phyloP scores from a whole-genome alignment of 2,888 invertebrate genomes.

The Cylloceria caligata region DNA sequence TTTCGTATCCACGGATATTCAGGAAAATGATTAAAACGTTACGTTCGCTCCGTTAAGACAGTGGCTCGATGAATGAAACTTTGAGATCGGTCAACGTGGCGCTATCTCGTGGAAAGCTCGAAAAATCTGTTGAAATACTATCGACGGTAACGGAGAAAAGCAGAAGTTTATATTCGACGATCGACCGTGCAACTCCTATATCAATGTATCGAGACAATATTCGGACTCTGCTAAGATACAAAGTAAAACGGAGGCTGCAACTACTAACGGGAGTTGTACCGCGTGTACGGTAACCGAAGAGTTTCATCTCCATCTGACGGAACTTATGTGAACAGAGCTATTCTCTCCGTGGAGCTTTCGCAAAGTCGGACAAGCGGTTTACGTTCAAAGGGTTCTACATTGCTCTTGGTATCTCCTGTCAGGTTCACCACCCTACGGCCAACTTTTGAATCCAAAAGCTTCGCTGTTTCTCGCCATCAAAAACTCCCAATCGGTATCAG shows the following conservation, averaged over 20 bases:
- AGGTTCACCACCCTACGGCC: constrained; percentile 52
- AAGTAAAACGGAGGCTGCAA: not conserved
- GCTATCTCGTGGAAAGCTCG: constrained; percentile 60
- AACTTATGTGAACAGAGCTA: constrained; percentile 40
- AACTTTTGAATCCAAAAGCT: constrained; percentile 33
- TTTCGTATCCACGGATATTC: not conserved
- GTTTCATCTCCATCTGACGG: constrained; percentile 63
- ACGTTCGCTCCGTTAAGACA: not conserved
- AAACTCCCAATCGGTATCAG: constrained; percentile 56
- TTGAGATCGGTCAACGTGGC: constrained; percentile 38
- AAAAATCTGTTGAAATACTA: constrained; percentile 11
- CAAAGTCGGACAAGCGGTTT: constrained; percentile 52
- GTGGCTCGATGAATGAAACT: not conserved
- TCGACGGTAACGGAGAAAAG: constrained; percentile 10
- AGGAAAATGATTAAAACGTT: not conserved
- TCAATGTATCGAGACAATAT: not conserved
- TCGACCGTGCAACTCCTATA: not conserved
- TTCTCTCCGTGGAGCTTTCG: constrained; percentile 21
- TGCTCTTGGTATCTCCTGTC: not conserved
- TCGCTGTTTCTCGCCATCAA: not conserved
- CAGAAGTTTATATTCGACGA: not conserved
- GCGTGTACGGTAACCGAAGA: constrained; percentile 4
- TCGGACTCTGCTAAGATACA: not conserved
- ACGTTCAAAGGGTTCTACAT: constrained; percentile 34
- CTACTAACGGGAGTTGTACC: not conserved